These are phyloP conservation scores for Ecdyonurus torrentis DNA, from an alignment of 2,888 invertebrate species.

Conservation along the genomic window DNA sequence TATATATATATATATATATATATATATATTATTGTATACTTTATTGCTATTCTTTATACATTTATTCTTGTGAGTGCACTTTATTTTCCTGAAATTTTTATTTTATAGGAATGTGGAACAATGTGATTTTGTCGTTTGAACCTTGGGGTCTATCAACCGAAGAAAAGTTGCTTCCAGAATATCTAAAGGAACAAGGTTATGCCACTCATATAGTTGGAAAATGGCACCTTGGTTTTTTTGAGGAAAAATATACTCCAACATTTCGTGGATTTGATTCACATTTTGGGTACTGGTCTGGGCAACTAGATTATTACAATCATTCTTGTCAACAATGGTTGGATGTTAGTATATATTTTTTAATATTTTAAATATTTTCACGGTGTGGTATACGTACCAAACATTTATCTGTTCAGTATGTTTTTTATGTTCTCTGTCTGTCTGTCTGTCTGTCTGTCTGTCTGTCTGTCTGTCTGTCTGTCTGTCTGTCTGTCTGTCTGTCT, in stretches of 20 bases:
- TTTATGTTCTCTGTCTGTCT: too few relatives aligned
- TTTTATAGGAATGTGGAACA: slow-evolving; percentile 26
- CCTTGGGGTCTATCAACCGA: slow-evolving; percentile 28
- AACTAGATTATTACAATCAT: slow-evolving; percentile 58
- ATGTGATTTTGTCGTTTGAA: slow-evolving; percentile 25
- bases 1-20: too few relatives aligned
- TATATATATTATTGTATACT: too few relatives aligned
- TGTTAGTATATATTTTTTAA: too few relatives aligned
- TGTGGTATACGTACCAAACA: too few relatives aligned
- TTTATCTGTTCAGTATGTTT: too few relatives aligned
- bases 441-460: too few relatives aligned
- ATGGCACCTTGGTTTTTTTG: slow-evolving; percentile 47
- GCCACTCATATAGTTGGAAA: slow-evolving; percentile 30
- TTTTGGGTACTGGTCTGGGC: slow-evolving; percentile 62
- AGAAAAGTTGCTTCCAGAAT: slow-evolving; percentile 27
- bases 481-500: too few relatives aligned
- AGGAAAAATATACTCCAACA: slow-evolving; percentile 50
- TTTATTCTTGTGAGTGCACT: too few relatives aligned
- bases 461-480: too few relatives aligned
- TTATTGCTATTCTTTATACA: too few relatives aligned
- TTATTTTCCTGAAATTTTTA: not conserved
- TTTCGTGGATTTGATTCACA: slow-evolving; percentile 64
- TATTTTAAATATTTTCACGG: too few relatives aligned
- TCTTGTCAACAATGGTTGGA: slow-evolving; percentile 24
- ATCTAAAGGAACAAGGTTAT: slow-evolving; percentile 28